Conservation (phyloP, 2,797 vertebrate genomes). For the Lepidocolaptes lacrymiger region DNA sequence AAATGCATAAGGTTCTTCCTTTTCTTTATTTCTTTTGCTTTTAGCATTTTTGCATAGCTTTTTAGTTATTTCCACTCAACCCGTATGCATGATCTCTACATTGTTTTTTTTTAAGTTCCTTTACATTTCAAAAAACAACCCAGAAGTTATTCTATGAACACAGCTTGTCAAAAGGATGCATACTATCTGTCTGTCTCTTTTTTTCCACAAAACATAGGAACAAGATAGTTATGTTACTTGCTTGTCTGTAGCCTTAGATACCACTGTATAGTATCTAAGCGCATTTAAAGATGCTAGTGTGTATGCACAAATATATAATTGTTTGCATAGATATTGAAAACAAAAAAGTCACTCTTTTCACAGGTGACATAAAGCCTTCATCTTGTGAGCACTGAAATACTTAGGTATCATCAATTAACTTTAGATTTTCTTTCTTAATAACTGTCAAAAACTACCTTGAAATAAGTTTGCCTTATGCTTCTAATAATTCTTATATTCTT, state of each 20-base stretch:
- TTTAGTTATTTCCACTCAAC: constrained; percentile 70
- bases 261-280: constrained; percentile 39
- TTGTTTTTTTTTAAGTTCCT: constrained; percentile 66
- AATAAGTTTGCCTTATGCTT: constrained; percentile 16
- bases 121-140: constrained; percentile 44
- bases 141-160: constrained; percentile 42
- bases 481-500: constrained; percentile 12
- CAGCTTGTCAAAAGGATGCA: constrained; percentile 9
- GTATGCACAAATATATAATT: neutral
- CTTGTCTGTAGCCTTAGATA: constrained; percentile 51
- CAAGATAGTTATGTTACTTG: constrained; percentile 25
- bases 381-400: constrained; percentile 14
- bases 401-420: neutral
- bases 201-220: constrained; percentile 28
- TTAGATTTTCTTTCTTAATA: neutral
- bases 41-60: constrained; percentile 80
- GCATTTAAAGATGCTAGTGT: neutral
- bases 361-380: neutral
- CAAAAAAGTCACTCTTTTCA: constrained; percentile 11
- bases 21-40: constrained; percentile 86
- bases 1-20: constrained; percentile 90
- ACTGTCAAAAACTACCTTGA: neutral
- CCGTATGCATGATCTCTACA: constrained; percentile 63
- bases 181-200: constrained; percentile 58
- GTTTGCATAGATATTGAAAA: constrained; percentile 4